Conservation (phyloP, 2,113 vertebrate species). For the Tragelaphus scriptus region DNA sequence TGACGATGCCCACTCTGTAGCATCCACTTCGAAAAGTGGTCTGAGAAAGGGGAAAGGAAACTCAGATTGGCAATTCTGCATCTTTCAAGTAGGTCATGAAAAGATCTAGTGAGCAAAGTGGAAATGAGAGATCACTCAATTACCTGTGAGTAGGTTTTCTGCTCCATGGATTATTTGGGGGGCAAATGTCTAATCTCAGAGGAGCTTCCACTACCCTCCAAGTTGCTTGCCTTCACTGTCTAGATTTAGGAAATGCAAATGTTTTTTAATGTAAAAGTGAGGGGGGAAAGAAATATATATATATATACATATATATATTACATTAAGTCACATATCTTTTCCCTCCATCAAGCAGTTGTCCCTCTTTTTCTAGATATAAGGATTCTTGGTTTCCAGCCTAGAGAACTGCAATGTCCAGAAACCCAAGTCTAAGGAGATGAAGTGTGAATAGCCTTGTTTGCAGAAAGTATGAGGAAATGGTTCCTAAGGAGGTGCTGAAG, state of each 20-base stretch:
- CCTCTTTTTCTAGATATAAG: not conserved
- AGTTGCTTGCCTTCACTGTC: not conserved
- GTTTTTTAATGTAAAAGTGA: not conserved
- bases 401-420: not conserved
- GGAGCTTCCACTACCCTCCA: not conserved
- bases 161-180: not conserved
- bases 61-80: not conserved
- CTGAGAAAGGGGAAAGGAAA: not conserved
- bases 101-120: not conserved
- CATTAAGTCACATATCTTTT: not conserved
- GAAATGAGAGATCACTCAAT: not conserved
- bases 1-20: not conserved
- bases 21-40: not conserved
- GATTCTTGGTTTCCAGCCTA: not conserved
- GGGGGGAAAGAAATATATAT: not conserved
- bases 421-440: not conserved
- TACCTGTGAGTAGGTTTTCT: not conserved
- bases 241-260: not conserved
- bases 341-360: not conserved
- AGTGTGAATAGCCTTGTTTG: not conserved
- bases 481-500: not conserved
- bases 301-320: not conserved
- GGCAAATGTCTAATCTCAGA: not conserved
- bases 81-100: not conserved
- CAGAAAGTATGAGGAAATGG: not conserved